A percentile compares a stretch with the other conserved stretches of the same genome.
Evolutionary conservation across 2,113 vertebrate species (phyloP).

Genomic region (Silurus meridionalis): DNA sequence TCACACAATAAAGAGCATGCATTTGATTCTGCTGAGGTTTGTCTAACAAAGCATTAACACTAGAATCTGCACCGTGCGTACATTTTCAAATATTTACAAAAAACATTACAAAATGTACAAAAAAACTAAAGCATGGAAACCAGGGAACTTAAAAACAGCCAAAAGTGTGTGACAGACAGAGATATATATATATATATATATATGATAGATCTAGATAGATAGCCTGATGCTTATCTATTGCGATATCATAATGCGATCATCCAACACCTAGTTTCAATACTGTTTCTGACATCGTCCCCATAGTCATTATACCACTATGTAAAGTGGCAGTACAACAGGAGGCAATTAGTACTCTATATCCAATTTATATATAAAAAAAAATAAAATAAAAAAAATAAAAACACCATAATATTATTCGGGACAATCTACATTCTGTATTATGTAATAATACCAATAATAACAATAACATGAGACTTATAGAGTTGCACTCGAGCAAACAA

Average conservation of each 20-base stretch:
- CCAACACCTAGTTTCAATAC: background rate
- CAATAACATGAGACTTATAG: too few species aligned
- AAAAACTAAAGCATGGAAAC: background rate
- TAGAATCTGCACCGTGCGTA: background rate
- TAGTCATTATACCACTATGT: too few species aligned
- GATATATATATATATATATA: too few species aligned
- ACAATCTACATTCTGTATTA: background rate
- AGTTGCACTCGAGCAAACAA: background rate
- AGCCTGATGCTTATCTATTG: background rate
- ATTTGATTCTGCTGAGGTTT: background rate
- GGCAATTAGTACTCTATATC: background rate
- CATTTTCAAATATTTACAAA: constrained; percentile 5
- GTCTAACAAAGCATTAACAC: background rate
- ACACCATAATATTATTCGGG: background rate
- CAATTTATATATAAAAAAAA: background rate
- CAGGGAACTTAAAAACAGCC: background rate
- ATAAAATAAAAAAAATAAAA: too few species aligned
- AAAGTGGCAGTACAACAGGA: background rate
- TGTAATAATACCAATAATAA: too few species aligned
- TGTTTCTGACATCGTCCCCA: background rate
- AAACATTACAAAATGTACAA: constrained; percentile 16
- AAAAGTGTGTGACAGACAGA: background rate
- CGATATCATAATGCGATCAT: too few species aligned
- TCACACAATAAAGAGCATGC: background rate
- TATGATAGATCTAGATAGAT: background rate